Evolutionary conservation across 2,888 invertebrate species (phyloP), one percentile per base, ranked within the genome.

Genomic region (Adineta ricciae): DNA sequence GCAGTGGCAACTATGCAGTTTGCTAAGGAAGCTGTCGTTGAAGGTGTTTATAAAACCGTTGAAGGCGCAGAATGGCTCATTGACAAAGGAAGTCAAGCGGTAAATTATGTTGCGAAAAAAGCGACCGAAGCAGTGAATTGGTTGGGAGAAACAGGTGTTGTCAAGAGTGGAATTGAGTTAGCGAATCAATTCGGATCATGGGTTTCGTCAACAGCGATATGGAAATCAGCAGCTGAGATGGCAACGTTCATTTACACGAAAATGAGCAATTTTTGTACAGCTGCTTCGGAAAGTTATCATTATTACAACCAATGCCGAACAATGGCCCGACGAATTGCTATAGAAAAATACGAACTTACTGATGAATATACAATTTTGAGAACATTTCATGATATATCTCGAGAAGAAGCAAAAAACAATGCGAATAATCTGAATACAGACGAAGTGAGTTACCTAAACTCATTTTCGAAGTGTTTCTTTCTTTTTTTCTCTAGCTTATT

Each of bases 291-390:
- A 82, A 82, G 82, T 46, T 82, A 82, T 27, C 24, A n/a, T 21
- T 82, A 82, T 27, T 82, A 82, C 14, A 82, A 82, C 21, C 41
- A 82, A 82, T 82, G 82, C 14, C 24, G 82, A 82, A n/a, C 32
- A 24, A 24, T 24, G 7, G 4, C 82, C 4, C 9, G 82, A 82
- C 4, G 82, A 24, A 21, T 82, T 8, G 82, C 82, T n/a, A 4
- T 8, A n/a, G 82, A 82, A 46, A 9, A 46, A 38, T 5, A 24
- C 21, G 14, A 46, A 46, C 19, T n/a, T 82, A 21, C 21, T 24
- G 82, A 82, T 27, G 82, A 82, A 82, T 32, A 82, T 46, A 5
- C 21, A 7, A 82, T 82, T 24, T 27, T 82, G 7, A 21, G 27
- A 82, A 46, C n/a, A 24, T 82, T 46, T 46, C 5, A 46, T 46